Evolutionary conservation across 2,113 vertebrate genomes (phyloP).

Genomic region (Nymphicus hollandicus): DNA sequence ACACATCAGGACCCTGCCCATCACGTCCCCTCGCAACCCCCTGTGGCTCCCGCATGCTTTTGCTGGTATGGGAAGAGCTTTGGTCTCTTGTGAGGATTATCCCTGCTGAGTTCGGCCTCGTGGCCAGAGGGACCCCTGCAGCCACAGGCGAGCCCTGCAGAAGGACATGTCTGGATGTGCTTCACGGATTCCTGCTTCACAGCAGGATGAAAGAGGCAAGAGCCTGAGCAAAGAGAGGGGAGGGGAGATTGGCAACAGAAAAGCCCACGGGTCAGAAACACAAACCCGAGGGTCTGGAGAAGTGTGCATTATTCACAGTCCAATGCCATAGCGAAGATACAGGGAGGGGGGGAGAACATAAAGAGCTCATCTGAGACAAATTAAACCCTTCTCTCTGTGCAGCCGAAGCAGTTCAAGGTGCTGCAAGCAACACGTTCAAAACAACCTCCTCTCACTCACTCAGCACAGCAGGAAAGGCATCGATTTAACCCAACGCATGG

Average conservation of each 20-base stretch:
- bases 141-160: background rate
- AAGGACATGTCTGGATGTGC: constrained; percentile 14
- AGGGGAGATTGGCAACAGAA: constrained; percentile 16
- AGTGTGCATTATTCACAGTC: constrained; percentile 10
- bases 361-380: background rate
- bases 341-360: background rate
- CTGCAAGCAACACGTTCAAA: background rate
- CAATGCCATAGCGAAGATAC: background rate
- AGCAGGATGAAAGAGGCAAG: constrained; percentile 9
- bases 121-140: background rate
- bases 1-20: background rate
- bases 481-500: accelerated
- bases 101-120: background rate
- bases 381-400: background rate
- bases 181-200: constrained; percentile 28
- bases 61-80: constrained; percentile 46
- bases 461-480: background rate
- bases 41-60: background rate
- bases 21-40: accelerated
- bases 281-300: background rate
- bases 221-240: background rate
- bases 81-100: constrained; percentile 57
- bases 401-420: background rate
- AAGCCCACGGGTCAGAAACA: background rate
- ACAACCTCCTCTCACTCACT: background rate